These are phyloP conservation scores for Drosophila burlai DNA, from an alignment of 1,140 invertebrate species.

Conservation along the genomic window DNA sequence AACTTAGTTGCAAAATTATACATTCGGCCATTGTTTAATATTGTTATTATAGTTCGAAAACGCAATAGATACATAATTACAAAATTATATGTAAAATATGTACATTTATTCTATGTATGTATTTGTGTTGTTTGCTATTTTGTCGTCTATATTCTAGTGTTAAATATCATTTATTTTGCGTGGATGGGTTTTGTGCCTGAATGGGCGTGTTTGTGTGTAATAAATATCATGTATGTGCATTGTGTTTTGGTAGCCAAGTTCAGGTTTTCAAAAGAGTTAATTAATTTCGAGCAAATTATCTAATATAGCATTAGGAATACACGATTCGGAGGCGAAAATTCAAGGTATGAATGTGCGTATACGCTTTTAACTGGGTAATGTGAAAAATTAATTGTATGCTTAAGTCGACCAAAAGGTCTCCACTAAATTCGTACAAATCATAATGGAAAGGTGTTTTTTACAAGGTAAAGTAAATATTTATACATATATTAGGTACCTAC, in stretches of 20 bases:
- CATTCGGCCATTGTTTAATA: slow-evolving; percentile 58
- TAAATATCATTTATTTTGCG: slow-evolving; percentile 44
- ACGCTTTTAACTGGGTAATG: slow-evolving; percentile 15
- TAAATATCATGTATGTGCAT: slow-evolving; percentile 72
- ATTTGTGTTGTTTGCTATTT: slow-evolving; percentile 24
- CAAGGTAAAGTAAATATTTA: not conserved
- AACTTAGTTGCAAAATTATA: slow-evolving; percentile 59
- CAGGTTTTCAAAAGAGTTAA: slow-evolving; percentile 28
- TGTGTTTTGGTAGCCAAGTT: slow-evolving; percentile 39
- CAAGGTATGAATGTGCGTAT: not conserved
- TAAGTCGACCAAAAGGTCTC: slow-evolving; percentile 4
- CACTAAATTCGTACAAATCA: not conserved
- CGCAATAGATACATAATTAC: slow-evolving; percentile 76
- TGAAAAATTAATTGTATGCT: not conserved
- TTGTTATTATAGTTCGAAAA: slow-evolving; percentile 58
- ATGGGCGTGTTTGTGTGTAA: slow-evolving; percentile 68
- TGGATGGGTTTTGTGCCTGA: slow-evolving; percentile 50
- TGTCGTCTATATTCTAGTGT: slow-evolving; percentile 33
- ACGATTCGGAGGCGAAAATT: not conserved
- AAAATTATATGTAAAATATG: slow-evolving; percentile 79
- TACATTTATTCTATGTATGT: slow-evolving; percentile 56
- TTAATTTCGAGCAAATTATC: not conserved
- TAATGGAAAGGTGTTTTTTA: not conserved
- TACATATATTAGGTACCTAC: slow-evolving; percentile 35
- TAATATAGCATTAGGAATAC: not conserved